Percentiles rank a stretch among this genome's conserved stretches.
Conservation (phyloP, 2,113 vertebrate genomes). For the Callospermophilus lateralis region DNA sequence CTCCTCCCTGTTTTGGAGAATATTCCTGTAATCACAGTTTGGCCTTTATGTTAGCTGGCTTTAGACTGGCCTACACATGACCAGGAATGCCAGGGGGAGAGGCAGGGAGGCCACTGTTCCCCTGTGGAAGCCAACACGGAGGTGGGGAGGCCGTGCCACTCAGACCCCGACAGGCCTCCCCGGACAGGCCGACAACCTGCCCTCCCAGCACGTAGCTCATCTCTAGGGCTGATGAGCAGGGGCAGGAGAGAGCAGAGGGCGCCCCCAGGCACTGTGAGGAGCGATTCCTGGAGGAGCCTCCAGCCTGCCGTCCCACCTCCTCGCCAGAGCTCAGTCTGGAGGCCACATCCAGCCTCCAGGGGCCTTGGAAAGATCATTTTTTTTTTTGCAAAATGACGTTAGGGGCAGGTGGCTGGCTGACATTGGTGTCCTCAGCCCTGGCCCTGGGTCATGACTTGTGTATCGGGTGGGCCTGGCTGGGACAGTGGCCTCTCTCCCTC, state of each 20-base stretch:
- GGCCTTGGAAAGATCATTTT: neutral
- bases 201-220: neutral
- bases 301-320: neutral
- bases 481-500: too few species aligned
- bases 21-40: too few species aligned
- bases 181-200: neutral
- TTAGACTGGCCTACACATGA: neutral
- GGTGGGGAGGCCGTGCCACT: neutral
- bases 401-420: neutral
- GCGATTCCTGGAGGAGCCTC: too few species aligned
- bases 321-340: neutral
- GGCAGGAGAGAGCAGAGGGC: neutral
- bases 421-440: too few species aligned
- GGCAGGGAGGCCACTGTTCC: too few species aligned
- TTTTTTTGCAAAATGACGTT: too few species aligned
- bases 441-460: neutral
- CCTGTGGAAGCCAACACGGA: too few species aligned
- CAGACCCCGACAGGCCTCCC: neutral
- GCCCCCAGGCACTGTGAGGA: neutral
- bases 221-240: neutral
- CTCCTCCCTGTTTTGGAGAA: neutral
- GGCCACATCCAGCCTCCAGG: neutral
- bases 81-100: neutral
- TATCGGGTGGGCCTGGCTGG: too few species aligned
- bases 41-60: neutral